A percentile compares a stretch with the other conserved stretches of the same genome.
phyloP scores from a whole-genome alignment of 1,140 invertebrate species.

The Ladona fulva region DNA sequence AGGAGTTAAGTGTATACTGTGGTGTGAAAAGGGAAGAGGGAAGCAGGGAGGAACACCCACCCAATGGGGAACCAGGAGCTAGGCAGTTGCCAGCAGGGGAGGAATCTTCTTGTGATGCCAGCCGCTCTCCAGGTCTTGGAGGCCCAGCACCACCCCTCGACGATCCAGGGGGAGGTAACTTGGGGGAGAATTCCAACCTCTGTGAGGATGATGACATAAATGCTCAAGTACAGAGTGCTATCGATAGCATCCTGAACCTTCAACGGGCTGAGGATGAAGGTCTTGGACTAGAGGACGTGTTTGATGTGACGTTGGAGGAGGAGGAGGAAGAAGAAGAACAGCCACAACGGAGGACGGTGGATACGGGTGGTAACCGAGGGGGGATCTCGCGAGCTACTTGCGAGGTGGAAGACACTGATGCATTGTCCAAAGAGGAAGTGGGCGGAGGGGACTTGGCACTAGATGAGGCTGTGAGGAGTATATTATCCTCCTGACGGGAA shows the following conservation, averaged over 20 bases:
- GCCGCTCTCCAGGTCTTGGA: not conserved
- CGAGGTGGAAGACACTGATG: not conserved
- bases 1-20: constrained; percentile 48
- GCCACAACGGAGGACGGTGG: not conserved
- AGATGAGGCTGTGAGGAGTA: constrained; percentile 47
- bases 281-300: constrained; percentile 41
- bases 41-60: constrained; percentile 28
- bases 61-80: constrained; percentile 31
- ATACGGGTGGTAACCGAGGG: constrained; percentile 23
- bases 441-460: constrained; percentile 35
- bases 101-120: not conserved
- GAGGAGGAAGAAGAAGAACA: not conserved
- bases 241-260: constrained; percentile 65
- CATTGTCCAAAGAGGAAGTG: constrained; percentile 18
- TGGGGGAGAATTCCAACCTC: constrained; percentile 12
- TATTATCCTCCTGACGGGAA: constrained; percentile 41
- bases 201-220: constrained; percentile 52
- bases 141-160: not conserved
- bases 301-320: not conserved
- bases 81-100: not conserved
- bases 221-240: constrained; percentile 66
- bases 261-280: constrained; percentile 43
- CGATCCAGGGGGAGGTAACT: not conserved
- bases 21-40: constrained; percentile 25
- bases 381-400: constrained; percentile 20